Evolutionary conservation across 2,888 invertebrate species (phyloP), one percentile per base, ranked within the genome.

Genomic region (Dioctria rufipes): DNA sequence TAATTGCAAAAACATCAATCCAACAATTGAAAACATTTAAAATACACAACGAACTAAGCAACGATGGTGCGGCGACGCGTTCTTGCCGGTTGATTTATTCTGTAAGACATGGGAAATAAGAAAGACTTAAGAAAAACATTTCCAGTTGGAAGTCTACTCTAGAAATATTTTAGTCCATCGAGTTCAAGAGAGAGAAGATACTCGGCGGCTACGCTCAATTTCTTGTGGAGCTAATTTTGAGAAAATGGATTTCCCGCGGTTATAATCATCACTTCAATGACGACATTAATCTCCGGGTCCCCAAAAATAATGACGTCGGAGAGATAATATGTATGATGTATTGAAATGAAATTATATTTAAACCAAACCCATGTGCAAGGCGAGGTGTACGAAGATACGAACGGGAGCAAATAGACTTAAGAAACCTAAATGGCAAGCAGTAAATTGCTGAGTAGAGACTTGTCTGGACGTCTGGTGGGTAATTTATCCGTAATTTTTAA

Each of bases 71-170:
- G 11, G 58, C 5, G 58, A 11, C 71, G 71, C 71, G 54, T 25
- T 67, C 43, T 67, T 67, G 43, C 71, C 54, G 71, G 71, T 71
- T 54, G 54, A 54, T 51, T 71, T 71, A 71, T 71, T 13, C 58
- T 54, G 42, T 49, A 46, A 71, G 54, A 51, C n/a, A 54, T 9
- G 69, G 11, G 49, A 65, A n/a, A 42, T n/a, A 39, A 54, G 51
- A 11, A 71, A 71, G 51, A 6, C 71, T 3, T 51, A 11, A 51
- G 39, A 40, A 71, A 71, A n/a, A 39, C 39, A 51, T 11, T 54
- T 71, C 71, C 71, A 71, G 71, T 51, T 37, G 39, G 43, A 11
- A 39, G 39, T 71, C 71, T 71, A 71, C 51, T 71, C 71, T 25
- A 25, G 25, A 25, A 25, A 25, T 25, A 25, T 25, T 25, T 25